Base-by-base conservation (phyloP, 1,140 invertebrate species). In the Nylanderia fulva region DNA sequence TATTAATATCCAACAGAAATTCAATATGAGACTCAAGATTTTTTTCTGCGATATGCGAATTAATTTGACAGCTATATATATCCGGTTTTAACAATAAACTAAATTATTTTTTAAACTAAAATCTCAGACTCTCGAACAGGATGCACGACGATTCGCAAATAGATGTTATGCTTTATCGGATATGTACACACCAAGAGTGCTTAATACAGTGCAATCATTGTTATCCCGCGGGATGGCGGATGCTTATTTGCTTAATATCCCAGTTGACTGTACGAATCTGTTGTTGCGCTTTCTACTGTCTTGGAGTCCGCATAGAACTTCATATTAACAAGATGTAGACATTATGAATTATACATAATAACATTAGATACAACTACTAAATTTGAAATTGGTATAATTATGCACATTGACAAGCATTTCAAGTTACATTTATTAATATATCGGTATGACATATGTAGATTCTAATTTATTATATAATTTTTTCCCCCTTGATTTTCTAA, bases 181-280 rank as follows among this genome's bases (percentile, higher is more conserved):
- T 60, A n/a, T 33, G 52, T 58, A 71, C 66, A 42, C 77, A 58
- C 66, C 69, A 54, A n/a, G 77, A 82, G 66, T 33, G 52, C 77
- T 82, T 82, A 72, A 82, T 72, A 72, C 77, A 82, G 77, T 82
- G 77, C 77, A 58, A 82, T 82, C 77, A 82, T 82, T 82, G 77
- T 82, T 82, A 72, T 82, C 77, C 52, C 77, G 36, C 77, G 77
- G 64, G 64, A 82, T 58, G 52, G 77, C 64, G 64, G 77, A 71
- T 82, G 77, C 77, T 82, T 82, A 82, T 82, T 82, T 82, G 77
- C 77, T 82, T 82, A 72, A 82, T 82, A 58, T 72, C 77, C 27
- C 66, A 13, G 66, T 69, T 58, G 52, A 72, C 54, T 58, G 39
- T 72, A 45, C 33, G 39, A 82, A 71, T 82, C 36, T 58, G 77